These are phyloP conservation scores for Lerista edwardsae DNA, from an alignment of 2,797 vertebrate species.

Conservation along the genomic window DNA sequence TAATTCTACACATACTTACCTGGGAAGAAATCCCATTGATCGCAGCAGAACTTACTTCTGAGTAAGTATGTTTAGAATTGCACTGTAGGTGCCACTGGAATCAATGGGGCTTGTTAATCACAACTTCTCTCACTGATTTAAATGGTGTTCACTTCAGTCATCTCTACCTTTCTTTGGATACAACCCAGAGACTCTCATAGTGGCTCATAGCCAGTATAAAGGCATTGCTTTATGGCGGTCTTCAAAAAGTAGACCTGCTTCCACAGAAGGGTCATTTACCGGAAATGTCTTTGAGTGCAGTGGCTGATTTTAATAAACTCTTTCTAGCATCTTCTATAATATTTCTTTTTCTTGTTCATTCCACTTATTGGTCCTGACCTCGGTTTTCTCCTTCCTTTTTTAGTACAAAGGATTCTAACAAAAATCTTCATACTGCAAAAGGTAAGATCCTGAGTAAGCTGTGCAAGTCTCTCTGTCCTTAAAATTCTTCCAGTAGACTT, in stretches of 20 bases:
- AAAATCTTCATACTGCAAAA: background rate
- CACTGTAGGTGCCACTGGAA: too few relatives aligned
- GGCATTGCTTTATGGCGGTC: background rate
- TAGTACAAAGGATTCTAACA: background rate
- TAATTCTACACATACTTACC: too few relatives aligned
- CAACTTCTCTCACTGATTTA: too few relatives aligned
- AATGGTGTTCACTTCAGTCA: too few relatives aligned
- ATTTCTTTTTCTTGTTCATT: background rate
- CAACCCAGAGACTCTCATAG: too few relatives aligned
- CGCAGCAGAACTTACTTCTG: too few relatives aligned
- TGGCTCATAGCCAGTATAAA: background rate
- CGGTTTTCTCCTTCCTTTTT: background rate
- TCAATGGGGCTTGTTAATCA: too few relatives aligned
- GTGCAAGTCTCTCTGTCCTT: background rate
- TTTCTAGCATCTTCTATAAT: conserved; percentile 4
- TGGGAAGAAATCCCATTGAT: too few relatives aligned
- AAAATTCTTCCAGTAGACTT: background rate
- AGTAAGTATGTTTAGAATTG: too few relatives aligned
- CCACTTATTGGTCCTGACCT: background rate
- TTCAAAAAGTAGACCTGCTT: background rate
- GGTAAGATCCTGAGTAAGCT: background rate
- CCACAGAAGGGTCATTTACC: background rate
- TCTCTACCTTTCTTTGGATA: too few relatives aligned
- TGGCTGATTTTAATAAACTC: background rate
- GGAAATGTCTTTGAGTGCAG: conserved; percentile 15